Evolutionary conservation across 2,113 vertebrate species (phyloP).

Genomic region (Crotalus helleri): DNA sequence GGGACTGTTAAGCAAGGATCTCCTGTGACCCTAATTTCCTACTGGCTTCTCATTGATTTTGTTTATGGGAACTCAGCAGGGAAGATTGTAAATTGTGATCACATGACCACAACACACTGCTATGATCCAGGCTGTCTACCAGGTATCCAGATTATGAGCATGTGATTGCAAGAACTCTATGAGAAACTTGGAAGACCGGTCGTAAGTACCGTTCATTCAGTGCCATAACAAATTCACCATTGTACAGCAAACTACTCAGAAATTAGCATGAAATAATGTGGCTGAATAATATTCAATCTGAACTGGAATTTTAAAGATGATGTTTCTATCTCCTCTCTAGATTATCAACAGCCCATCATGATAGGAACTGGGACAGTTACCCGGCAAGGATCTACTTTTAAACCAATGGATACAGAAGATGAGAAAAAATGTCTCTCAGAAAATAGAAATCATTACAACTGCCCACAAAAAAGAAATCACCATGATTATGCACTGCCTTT

Average conservation of each 20-base stretch:
- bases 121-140: neutral
- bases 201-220: neutral
- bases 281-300: neutral
- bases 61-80: neutral
- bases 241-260: neutral
- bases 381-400: constrained; percentile 85
- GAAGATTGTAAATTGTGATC: neutral
- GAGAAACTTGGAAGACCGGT: neutral
- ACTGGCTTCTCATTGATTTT: neutral
- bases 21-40: neutral
- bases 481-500: constrained; percentile 82
- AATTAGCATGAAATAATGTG: neutral
- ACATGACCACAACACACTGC: neutral
- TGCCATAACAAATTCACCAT: neutral
- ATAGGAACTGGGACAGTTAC: constrained; percentile 77
- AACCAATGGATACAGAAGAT: constrained; percentile 75
- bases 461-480: constrained; percentile 63
- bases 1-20: neutral
- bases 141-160: neutral
- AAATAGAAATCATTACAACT: constrained; percentile 71
- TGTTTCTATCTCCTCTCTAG: constrained; percentile 55
- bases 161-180: neutral
- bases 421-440: constrained; percentile 47
- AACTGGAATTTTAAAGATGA: neutral
- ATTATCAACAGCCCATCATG: constrained; percentile 84